Evolutionary conservation across 2,888 invertebrate genomes (phyloP).

Genomic region (Sinotaia quadrata): DNA sequence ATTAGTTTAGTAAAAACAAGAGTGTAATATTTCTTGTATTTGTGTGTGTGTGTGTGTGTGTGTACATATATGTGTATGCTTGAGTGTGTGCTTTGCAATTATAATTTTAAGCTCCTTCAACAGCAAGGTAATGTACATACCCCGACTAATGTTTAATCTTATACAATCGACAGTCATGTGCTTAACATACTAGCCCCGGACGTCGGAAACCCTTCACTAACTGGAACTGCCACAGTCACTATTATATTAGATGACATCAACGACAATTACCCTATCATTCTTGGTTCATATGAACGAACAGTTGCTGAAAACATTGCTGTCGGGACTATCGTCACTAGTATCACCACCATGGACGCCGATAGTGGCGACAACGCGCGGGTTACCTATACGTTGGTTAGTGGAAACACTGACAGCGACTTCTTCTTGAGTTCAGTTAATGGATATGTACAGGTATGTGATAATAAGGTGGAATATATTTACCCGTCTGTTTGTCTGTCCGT

Average conservation of each 20-base stretch:
- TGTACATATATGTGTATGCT: too few species aligned
- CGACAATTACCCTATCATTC: slow-evolving; percentile 57
- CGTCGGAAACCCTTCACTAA: slow-evolving; percentile 1
- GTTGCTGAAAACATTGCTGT: slow-evolving; percentile 50
- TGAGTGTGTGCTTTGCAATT: too few species aligned
- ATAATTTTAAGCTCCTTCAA: too few species aligned
- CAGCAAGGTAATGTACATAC: too few species aligned
- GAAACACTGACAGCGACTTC: slow-evolving; percentile 56
- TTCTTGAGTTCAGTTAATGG: slow-evolving; percentile 33
- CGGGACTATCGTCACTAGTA: slow-evolving; percentile 45
- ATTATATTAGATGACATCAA: slow-evolving; percentile 57
- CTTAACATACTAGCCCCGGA: slow-evolving; percentile 53
- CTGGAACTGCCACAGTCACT: slow-evolving; percentile 56
- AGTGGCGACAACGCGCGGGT: slow-evolving; percentile 46
- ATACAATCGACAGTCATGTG: slow-evolving; percentile 51
- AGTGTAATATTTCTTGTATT: too few species aligned
- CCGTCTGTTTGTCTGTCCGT: too few species aligned
- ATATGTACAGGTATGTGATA: slow-evolving; percentile 23
- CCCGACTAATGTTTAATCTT: too few species aligned
- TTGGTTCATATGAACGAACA: slow-evolving; percentile 44
- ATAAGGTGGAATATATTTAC: too few species aligned
- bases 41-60: too few species aligned
- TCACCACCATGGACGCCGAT: slow-evolving; percentile 58
- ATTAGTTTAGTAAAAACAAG: too few species aligned
- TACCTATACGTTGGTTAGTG: slow-evolving; percentile 49